Evolutionary conservation across 2,888 invertebrate genomes (phyloP).

Genomic region (Leistus spinibarbis): DNA sequence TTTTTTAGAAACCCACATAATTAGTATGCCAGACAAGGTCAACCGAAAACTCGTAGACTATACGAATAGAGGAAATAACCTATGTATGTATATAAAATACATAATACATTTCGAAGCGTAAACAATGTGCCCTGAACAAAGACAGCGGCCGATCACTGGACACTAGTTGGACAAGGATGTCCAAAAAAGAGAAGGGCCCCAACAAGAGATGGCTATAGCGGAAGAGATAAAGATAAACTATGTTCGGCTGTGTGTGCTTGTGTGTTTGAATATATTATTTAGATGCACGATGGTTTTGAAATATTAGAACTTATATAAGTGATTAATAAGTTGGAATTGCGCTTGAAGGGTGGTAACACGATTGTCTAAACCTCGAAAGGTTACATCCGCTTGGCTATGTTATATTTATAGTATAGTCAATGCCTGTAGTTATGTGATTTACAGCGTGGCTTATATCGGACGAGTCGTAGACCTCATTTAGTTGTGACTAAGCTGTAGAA

Average conservation of each 20-base stretch:
- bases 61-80: constrained; percentile 16
- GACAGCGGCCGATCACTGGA: background rate
- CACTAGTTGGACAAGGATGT: constrained; percentile 10
- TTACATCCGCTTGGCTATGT: background rate
- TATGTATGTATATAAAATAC: too few species aligned
- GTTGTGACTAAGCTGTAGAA: background rate
- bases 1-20: constrained; percentile 16
- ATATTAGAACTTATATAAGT: too few species aligned
- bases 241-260: too few species aligned
- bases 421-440: too few species aligned
- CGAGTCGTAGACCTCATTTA: background rate
- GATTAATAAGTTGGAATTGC: too few species aligned
- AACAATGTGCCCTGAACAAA: background rate
- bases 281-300: too few species aligned
- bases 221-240: background rate
- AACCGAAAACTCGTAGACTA: constrained; percentile 5
- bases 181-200: background rate
- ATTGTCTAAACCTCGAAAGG: too few species aligned
- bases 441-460: background rate
- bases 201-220: constrained; percentile 15
- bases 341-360: too few species aligned
- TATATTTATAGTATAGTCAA: too few species aligned
- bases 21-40: constrained; percentile 35
- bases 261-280: too few species aligned
- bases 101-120: constrained; percentile 20